These are phyloP conservation scores for Nemapogon koenigi DNA, from an alignment of 2,888 invertebrate species.

Conservation along the genomic window DNA sequence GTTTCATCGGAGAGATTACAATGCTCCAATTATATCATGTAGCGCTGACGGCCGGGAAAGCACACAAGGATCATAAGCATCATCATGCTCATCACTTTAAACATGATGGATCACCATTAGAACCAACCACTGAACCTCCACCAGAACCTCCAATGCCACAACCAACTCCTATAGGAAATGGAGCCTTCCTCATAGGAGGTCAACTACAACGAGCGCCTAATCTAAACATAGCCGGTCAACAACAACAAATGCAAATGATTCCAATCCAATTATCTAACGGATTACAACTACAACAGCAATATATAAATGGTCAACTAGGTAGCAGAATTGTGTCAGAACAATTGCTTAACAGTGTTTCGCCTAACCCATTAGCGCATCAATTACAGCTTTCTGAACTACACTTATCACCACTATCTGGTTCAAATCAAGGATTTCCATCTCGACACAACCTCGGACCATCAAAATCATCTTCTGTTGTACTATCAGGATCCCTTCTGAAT, in stretches of 20 bases:
- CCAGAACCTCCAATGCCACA: constrained; percentile 55
- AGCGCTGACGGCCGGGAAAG: constrained; percentile 84
- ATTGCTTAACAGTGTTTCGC: constrained; percentile 37
- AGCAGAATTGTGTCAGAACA: constrained; percentile 65
- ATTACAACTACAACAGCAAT: constrained; percentile 60
- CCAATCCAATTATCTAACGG: constrained; percentile 53
- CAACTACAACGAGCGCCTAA: constrained; percentile 67
- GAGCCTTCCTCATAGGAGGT: constrained; percentile 68
- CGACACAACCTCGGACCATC: constrained; percentile 26
- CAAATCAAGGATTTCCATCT: not conserved
- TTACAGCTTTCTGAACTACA: not conserved
- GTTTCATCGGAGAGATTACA: constrained; percentile 77
- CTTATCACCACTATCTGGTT: constrained; percentile 1
- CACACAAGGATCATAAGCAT: constrained; percentile 86
- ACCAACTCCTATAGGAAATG: constrained; percentile 48
- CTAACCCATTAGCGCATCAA: not conserved
- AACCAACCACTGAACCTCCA: constrained; percentile 64
- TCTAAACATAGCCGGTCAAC: constrained; percentile 53
- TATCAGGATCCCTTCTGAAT: constrained; percentile 54
- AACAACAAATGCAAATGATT: constrained; percentile 38
- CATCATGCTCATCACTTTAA: constrained; percentile 84
- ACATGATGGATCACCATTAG: constrained; percentile 71
- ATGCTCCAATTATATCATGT: constrained; percentile 82
- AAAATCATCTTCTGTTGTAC: constrained; percentile 36
- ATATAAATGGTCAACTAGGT: constrained; percentile 70